Base-by-base conservation (phyloP, 2,888 invertebrate genomes). In the Steinernema hermaphroditum region DNA sequence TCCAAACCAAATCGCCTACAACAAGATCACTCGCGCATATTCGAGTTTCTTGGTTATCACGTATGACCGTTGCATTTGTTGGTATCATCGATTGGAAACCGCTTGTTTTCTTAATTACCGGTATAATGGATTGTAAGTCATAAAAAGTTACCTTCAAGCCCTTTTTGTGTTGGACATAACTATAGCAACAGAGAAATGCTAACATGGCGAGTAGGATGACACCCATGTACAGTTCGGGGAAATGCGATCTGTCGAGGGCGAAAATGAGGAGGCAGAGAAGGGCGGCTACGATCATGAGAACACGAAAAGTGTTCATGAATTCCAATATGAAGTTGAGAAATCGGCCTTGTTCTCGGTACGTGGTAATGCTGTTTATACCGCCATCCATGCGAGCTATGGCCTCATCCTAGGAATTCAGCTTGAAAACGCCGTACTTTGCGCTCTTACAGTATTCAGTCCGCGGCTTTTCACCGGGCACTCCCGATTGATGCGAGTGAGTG, bases 251-350 rank as follows among this genome's bases (percentile, higher is more conserved):
- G 44, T 82, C 81, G 43, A 80, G 76, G 24, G 73, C 68, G 73
- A 78, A 82, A 57, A 80, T 79, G 54, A 82, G 72, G 22, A 80
- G 76, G 72, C 82, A 80, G 12, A 79, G 73, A 4, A 77, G 71
- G 9, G 79, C 80, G 2, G 77, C 75, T 54, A 71, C 22, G 16
- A 77, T 34, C 54, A 77, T 69, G 19, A 77, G 69, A 19, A 77
- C 49, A n/a, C 77, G 75, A 44, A 77, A 77, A 19, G 76, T 78
- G 70, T 77, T 77, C 50, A 73, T 57, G 54, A 77, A 77, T 34
- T 78, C 74, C 4, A 44, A n/a, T 19, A 77, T 24, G 72, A 77
- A 77, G 34, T 75, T 22, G 14, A 54, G 57, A 24, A 76, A 41
- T n/a, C 71, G 72, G 27, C 72, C 41, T 14, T 73, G 43, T 32